Conservation (phyloP, 2,888 invertebrate species). For the Ophioninae sp. region DNA sequence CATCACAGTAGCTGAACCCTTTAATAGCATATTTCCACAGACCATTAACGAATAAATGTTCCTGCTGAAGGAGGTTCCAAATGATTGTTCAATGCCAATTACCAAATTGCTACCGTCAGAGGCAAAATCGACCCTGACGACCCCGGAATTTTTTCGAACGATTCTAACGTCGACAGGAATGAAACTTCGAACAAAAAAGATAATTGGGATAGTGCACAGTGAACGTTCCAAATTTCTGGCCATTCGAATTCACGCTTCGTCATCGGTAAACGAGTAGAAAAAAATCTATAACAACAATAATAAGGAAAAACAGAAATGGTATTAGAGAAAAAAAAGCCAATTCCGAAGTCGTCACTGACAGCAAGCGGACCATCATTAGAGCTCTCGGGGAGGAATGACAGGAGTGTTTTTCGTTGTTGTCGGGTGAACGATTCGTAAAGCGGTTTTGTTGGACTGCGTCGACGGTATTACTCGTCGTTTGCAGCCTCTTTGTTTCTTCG, state of each 20-base stretch:
- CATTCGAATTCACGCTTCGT: slow-evolving; percentile 1
- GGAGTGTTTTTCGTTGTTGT: slow-evolving; percentile 46
- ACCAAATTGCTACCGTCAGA: background rate
- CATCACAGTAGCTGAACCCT: no score
- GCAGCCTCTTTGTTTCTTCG: slow-evolving; percentile 40
- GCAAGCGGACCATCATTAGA: slow-evolving; percentile 57
- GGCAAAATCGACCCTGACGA: background rate
- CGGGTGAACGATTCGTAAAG: slow-evolving; percentile 44
- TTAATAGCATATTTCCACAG: no score
- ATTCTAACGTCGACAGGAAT: background rate
- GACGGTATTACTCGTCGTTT: slow-evolving; percentile 4
- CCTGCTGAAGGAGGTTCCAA: background rate
- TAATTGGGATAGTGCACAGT: background rate
- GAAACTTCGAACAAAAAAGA: background rate
- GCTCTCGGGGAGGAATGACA: slow-evolving; percentile 22
- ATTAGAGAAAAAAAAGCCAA: slow-evolving; percentile 37
- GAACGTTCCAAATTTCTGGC: background rate
- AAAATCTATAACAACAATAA: background rate
- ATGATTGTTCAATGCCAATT: background rate
- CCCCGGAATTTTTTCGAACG: background rate
- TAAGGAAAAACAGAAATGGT: background rate
- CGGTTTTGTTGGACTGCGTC: slow-evolving; percentile 49
- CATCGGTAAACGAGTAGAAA: background rate
- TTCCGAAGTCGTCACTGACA: slow-evolving; percentile 54
- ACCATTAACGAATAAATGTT: background rate